These are phyloP conservation scores for Zaprionus taronus DNA, from an alignment of 1,140 invertebrate genomes.

Conservation along the genomic window DNA sequence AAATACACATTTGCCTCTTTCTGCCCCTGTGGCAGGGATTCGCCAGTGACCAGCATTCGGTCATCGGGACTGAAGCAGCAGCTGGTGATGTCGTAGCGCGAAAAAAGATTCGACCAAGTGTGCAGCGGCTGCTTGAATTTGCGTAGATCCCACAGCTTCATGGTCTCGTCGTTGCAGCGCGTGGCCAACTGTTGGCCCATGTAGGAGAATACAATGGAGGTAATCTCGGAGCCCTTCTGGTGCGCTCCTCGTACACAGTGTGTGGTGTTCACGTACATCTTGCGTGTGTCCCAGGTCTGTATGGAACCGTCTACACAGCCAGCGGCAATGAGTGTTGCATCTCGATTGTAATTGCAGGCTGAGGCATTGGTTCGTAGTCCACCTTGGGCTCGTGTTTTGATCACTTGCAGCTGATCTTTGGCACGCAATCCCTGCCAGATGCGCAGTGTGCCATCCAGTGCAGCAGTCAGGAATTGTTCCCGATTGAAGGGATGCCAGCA, in stretches of 20 bases:
- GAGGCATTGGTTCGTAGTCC: constrained; percentile 96
- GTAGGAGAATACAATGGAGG: constrained; percentile 95
- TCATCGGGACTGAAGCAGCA: constrained; percentile 94
- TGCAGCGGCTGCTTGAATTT: constrained; percentile 92
- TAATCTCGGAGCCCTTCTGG: constrained; percentile 91
- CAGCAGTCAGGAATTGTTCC: constrained; percentile 97
- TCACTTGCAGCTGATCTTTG: constrained; percentile 91
- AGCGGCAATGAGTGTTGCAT: constrained; percentile 95
- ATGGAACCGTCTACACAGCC: constrained; percentile 98
- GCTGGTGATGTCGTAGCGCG: constrained; percentile 95
- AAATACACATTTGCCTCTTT: constrained; percentile 92
- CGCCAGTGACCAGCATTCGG: constrained; percentile 93
- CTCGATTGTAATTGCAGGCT: constrained; percentile 92
- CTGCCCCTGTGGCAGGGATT: constrained; percentile 90
- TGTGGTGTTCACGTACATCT: constrained; percentile 92
- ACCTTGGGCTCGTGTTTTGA: constrained; percentile 94
- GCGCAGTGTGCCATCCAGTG: constrained; percentile 95
- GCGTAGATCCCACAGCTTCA: constrained; percentile 98
- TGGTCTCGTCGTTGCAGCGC: constrained; percentile 95
- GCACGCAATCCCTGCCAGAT: constrained; percentile 94
- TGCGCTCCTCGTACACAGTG: constrained; percentile 93
- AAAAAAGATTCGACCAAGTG: constrained; percentile 89
- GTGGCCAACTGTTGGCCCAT: constrained; percentile 91
- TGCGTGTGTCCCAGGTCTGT: constrained; percentile 98
- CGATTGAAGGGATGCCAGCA: constrained; percentile 96